These are phyloP conservation scores for Geotrypetes seraphini DNA, from an alignment of 2,797 vertebrate species.

Conservation along the genomic window DNA sequence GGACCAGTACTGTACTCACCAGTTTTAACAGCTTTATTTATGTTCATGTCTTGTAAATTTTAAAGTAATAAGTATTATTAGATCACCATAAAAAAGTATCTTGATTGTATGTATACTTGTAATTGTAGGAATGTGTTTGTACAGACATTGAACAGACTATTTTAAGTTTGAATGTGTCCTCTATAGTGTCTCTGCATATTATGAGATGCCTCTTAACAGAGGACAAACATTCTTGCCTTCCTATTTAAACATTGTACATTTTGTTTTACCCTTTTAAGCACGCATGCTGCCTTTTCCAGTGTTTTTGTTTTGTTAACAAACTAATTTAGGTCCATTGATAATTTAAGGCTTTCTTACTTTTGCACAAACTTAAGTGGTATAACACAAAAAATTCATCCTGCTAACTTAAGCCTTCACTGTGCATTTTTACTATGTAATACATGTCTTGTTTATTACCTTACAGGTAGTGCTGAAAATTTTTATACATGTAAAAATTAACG, in stretches of 20 bases:
- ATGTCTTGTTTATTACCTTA: constrained; percentile 44
- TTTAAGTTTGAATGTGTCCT: constrained; percentile 53
- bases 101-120: constrained; percentile 75
- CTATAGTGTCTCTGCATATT: constrained; percentile 45
- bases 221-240: constrained; percentile 34
- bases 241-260: constrained; percentile 47
- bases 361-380: constrained; percentile 27
- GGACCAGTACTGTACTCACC: constrained; percentile 76
- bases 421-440: constrained; percentile 32
- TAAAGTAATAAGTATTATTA: constrained; percentile 54
- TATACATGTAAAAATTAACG: constrained; percentile 41
- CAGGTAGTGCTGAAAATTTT: constrained; percentile 45
- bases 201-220: constrained; percentile 37
- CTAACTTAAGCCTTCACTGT: constrained; percentile 29
- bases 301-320: constrained; percentile 30
- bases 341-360: constrained; percentile 22
- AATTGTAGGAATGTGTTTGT: constrained; percentile 67
- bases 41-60: constrained; percentile 74
- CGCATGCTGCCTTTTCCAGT: constrained; percentile 68
- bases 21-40: constrained; percentile 93
- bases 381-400: constrained; percentile 26
- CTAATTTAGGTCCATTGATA: constrained; percentile 35
- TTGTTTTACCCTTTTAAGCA: constrained; percentile 65
- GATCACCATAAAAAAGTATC: constrained; percentile 48
- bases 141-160: constrained; percentile 54